Percentiles rank a stretch among this genome's conserved stretches.
phyloP scores from a whole-genome alignment of 1,140 invertebrate genomes.

The Drosophila serrata region DNA sequence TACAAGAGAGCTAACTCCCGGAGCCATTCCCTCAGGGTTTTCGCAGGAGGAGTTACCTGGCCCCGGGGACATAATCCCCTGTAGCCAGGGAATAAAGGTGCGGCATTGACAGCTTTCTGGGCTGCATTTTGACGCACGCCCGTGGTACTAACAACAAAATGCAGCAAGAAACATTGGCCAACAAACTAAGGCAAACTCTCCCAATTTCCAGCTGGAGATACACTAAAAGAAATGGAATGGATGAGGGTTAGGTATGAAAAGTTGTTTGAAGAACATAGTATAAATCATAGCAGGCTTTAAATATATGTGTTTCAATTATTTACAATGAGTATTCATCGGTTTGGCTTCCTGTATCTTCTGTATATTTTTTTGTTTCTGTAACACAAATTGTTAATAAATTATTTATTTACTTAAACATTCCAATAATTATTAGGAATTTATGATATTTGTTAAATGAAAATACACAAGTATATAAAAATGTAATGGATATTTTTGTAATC shows the following conservation, averaged over 20 bases:
- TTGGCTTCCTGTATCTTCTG: too few relatives aligned
- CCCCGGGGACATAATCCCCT: slow-evolving; percentile 22
- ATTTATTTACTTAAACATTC: neutral
- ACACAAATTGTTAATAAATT: neutral
- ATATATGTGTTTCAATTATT: neutral
- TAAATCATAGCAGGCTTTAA: too few relatives aligned
- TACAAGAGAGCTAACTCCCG: slow-evolving; percentile 75
- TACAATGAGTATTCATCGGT: neutral
- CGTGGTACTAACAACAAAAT: slow-evolving; percentile 40
- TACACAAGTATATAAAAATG: neutral
- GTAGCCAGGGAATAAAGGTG: slow-evolving; percentile 49
- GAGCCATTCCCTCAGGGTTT: slow-evolving; percentile 29
- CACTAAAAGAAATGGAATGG: slow-evolving; percentile 2
- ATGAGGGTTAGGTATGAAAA: too few relatives aligned
- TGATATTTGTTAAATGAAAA: neutral
- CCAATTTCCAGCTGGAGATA: slow-evolving; percentile 8
- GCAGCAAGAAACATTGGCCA: slow-evolving; percentile 18
- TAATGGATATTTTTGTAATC: neutral
- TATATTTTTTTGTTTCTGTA: neutral
- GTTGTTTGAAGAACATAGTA: neutral
- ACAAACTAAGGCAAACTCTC: slow-evolving; percentile 40
- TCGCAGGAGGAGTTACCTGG: slow-evolving; percentile 13
- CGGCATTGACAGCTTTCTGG: slow-evolving; percentile 68
- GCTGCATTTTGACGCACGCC: slow-evolving; percentile 71
- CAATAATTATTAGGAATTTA: neutral